phyloP scores from a whole-genome alignment of 2,113 vertebrate genomes.

The Cyprinodon brontotheroides region DNA sequence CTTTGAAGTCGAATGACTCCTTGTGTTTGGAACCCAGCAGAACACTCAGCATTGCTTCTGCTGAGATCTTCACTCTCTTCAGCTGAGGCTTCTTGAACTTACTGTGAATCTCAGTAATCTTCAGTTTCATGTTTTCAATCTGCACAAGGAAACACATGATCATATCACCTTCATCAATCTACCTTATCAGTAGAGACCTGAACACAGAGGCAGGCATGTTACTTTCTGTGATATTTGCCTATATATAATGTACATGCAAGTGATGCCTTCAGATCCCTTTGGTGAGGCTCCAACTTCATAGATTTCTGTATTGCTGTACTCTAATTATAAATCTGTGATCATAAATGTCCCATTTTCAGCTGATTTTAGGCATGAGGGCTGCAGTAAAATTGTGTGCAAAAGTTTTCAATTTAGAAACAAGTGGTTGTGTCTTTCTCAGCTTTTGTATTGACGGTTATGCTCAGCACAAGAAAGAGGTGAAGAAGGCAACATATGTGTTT shows the following conservation, averaged over 20 bases:
- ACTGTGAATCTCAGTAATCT: constrained; percentile 73
- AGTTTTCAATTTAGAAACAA: background rate
- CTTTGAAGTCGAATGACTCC: constrained; percentile 68
- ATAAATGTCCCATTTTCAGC: background rate
- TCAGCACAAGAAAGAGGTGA: too few relatives aligned
- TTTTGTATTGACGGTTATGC: too few relatives aligned
- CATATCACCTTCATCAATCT: background rate
- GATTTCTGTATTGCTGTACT: background rate
- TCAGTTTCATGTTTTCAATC: constrained; percentile 67
- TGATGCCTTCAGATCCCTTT: background rate
- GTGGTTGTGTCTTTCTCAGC: too few relatives aligned
- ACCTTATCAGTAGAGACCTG: background rate
- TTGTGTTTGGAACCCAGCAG: constrained; percentile 70
- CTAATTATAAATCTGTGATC: background rate
- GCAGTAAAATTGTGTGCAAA: background rate
- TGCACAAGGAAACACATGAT: constrained; percentile 22
- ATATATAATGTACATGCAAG: background rate
- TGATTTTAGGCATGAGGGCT: background rate
- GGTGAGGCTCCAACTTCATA: background rate
- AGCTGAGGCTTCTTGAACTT: constrained; percentile 74
- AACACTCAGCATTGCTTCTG: constrained; percentile 74
- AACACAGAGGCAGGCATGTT: background rate
- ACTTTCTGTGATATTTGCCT: background rate
- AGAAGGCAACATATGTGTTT: too few relatives aligned
- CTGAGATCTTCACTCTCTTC: constrained; percentile 73